A percentile compares a stretch with the other conserved stretches of the same genome.
Evolutionary conservation across 1,140 invertebrate genomes (phyloP).

Genomic region (Solenopsis fugax): DNA sequence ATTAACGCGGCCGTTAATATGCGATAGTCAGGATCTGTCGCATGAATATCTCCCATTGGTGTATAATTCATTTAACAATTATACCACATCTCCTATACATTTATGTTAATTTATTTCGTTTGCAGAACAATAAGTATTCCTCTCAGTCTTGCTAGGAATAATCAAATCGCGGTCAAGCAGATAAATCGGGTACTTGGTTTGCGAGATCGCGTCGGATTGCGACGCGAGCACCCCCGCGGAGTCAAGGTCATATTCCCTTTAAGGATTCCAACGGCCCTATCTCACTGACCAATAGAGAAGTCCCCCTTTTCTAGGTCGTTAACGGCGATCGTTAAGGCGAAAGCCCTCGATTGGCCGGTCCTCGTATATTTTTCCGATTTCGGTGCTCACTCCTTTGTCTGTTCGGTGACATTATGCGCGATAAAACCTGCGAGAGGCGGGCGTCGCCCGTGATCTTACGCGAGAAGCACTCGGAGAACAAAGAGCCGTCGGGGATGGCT

Average conservation of each 20-base stretch:
- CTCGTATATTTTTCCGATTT: constrained; percentile 71
- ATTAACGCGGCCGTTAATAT: constrained; percentile 23
- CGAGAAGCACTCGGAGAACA: constrained; percentile 55
- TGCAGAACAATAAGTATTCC: not conserved
- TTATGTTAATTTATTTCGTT: not conserved
- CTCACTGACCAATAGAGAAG: constrained; percentile 58
- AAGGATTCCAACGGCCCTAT: constrained; percentile 42
- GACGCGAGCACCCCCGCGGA: not conserved
- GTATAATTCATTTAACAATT: not conserved
- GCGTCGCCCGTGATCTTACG: constrained; percentile 56
- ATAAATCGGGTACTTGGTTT: not conserved
- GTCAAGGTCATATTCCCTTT: constrained; percentile 64
- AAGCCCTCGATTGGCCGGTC: constrained; percentile 51
- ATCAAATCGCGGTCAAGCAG: constrained; percentile 10
- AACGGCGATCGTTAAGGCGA: constrained; percentile 73
- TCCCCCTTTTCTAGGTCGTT: constrained; percentile 68
- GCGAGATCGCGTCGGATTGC: constrained; percentile 13
- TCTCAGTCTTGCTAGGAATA: not conserved
- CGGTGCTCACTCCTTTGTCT: constrained; percentile 62
- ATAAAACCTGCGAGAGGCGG: constrained; percentile 66
- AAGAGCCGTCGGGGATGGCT: constrained; percentile 50
- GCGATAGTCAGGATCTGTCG: not conserved
- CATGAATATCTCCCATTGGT: constrained; percentile 3
- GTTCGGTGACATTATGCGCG: constrained; percentile 68
- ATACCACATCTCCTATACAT: not conserved